Percentiles rank a stretch among this genome's conserved stretches.
Evolutionary conservation across 2,888 invertebrate species (phyloP).

Genomic region (Melanargia galathea): DNA sequence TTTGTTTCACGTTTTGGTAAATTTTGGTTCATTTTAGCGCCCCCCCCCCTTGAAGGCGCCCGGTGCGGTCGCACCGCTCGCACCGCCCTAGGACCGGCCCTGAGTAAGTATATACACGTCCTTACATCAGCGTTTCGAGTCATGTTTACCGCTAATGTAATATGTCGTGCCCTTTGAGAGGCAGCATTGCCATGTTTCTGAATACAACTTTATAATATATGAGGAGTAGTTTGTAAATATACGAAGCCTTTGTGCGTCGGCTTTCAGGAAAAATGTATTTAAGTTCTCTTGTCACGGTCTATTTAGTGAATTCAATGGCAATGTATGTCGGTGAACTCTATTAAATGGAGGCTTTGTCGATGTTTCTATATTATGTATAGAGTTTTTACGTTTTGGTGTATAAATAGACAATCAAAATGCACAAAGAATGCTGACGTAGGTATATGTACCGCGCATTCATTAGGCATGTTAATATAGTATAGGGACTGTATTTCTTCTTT

Average conservation of each 20-base stretch:
- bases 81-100: too few species aligned
- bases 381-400: neutral
- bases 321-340: slow-evolving; percentile 4
- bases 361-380: neutral
- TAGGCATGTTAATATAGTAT: neutral
- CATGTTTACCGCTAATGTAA: neutral
- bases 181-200: slow-evolving; percentile 15
- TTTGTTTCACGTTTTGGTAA: too few species aligned
- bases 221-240: neutral
- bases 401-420: neutral
- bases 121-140: neutral
- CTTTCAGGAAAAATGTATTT: slow-evolving; percentile 29
- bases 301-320: slow-evolving; percentile 23
- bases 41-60: too few species aligned
- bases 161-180: slow-evolving; percentile 10
- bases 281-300: slow-evolving; percentile 37
- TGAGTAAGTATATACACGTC: neutral
- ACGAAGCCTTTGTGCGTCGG: slow-evolving; percentile 6
- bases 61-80: too few species aligned
- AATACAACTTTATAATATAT: slow-evolving; percentile 1
- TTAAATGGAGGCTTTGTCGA: neutral
- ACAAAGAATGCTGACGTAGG: neutral
- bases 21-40: too few species aligned
- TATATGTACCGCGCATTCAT: too few species aligned
- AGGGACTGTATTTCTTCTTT: too few species aligned